phyloP scores from a whole-genome alignment of 1,140 invertebrate species.

The Macrobrachium rosenbergii region DNA sequence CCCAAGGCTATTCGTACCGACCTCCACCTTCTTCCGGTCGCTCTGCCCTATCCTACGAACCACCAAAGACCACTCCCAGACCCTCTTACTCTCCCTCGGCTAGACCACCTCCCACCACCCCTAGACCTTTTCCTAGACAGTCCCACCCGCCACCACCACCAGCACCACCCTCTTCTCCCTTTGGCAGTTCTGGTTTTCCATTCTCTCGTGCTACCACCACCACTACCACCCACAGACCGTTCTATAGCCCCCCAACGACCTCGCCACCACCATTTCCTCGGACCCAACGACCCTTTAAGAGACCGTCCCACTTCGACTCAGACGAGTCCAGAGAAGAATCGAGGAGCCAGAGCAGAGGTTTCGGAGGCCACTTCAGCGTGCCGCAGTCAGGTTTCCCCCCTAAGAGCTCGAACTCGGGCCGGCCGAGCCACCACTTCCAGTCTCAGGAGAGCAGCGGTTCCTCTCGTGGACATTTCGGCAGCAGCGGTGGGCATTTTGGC shows the following conservation, averaged over 20 bases:
- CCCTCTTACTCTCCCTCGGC: not conserved
- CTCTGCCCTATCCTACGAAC: conserved; percentile 32
- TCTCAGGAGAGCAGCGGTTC: too few relatives aligned
- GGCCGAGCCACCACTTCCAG: too few relatives aligned
- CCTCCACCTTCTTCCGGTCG: conserved; percentile 28
- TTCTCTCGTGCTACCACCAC: not conserved
- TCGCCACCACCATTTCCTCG: not conserved
- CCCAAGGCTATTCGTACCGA: conserved; percentile 38
- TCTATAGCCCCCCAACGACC: not conserved
- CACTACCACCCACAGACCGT: not conserved
- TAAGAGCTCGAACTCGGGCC: too few relatives aligned
- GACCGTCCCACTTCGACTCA: too few relatives aligned
- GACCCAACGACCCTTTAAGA: too few relatives aligned
- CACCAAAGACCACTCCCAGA: conserved; percentile 41
- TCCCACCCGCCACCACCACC: not conserved
- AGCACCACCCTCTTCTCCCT: not conserved
- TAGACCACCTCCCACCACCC: not conserved
- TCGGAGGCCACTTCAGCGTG: too few relatives aligned
- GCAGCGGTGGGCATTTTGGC: too few relatives aligned
- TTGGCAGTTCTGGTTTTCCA: not conserved
- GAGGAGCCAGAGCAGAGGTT: too few relatives aligned
- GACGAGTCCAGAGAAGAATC: too few relatives aligned
- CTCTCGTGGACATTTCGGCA: too few relatives aligned
- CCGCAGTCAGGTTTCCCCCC: too few relatives aligned
- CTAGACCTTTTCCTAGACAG: not conserved